Conservation (phyloP, 2,113 vertebrate species). For the Macrotis lagotis region DNA sequence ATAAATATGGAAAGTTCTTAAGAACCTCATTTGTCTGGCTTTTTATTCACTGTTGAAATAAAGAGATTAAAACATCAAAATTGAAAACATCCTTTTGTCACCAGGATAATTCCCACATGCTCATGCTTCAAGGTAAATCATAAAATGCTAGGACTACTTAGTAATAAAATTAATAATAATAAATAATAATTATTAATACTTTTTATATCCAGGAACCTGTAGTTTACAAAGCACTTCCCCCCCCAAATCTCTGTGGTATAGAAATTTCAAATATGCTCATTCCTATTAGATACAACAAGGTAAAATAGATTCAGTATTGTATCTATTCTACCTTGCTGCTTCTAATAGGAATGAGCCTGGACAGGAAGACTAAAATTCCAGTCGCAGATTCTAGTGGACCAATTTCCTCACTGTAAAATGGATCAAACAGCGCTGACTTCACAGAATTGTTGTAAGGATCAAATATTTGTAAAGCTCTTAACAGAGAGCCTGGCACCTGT, state of each 20-base stretch:
- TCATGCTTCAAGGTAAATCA: background rate
- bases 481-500: background rate
- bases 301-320: no score
- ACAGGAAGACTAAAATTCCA: background rate
- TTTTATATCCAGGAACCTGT: background rate
- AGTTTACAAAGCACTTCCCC: background rate
- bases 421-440: background rate
- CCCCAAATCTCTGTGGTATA: background rate
- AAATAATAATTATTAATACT: no score
- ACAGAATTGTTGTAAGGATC: background rate
- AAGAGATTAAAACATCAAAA: background rate
- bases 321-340: no score
- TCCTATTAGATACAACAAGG: background rate
- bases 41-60: slow-evolving; percentile 59
- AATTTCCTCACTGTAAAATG: background rate
- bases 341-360: background rate
- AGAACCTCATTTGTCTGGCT: slow-evolving; percentile 75
- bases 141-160: background rate
- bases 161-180: background rate
- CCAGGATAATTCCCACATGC: background rate
- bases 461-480: background rate
- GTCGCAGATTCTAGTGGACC: background rate
- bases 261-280: background rate
- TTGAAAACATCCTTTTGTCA: background rate
- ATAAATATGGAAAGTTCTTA: slow-evolving; percentile 93